phyloP scores from a whole-genome alignment of 1,140 invertebrate species.

The Atta cephalotes region DNA sequence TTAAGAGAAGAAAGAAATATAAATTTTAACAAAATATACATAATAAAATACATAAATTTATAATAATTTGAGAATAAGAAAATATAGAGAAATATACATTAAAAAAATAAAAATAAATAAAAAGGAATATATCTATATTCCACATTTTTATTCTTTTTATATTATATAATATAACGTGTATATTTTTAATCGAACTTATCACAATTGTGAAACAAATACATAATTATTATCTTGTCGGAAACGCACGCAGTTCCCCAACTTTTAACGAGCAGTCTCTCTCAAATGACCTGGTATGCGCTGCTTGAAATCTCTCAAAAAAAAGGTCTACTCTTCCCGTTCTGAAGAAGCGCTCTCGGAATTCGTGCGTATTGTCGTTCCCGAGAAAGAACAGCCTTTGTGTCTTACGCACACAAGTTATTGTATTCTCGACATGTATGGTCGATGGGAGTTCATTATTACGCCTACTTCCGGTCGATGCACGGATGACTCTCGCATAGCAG shows the following conservation, averaged over 20 bases:
- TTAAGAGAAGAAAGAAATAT: not conserved
- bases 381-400: conserved; percentile 59
- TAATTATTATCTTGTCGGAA: conserved; percentile 23
- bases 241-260: not conserved
- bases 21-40: not conserved
- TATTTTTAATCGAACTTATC: not conserved
- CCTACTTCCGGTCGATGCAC: conserved; percentile 74
- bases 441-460: conserved; percentile 79
- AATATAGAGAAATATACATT: too few species aligned
- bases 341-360: conserved; percentile 51
- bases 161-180: not conserved
- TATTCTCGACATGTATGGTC: conserved; percentile 74
- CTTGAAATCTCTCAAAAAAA: conserved; percentile 47
- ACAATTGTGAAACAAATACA: not conserved
- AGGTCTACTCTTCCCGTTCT: not conserved
- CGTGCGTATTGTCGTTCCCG: conserved; percentile 39
- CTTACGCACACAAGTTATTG: conserved; percentile 70
- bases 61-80: too few species aligned
- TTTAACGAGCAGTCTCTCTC: conserved; percentile 20
- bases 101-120: not conserved
- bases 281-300: conserved; percentile 20
- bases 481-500: conserved; percentile 49
- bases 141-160: not conserved
- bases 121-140: not conserved
- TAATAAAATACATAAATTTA: too few species aligned